These are phyloP conservation scores for Battus philenor DNA, from an alignment of 1,140 invertebrate species.

Conservation along the genomic window DNA sequence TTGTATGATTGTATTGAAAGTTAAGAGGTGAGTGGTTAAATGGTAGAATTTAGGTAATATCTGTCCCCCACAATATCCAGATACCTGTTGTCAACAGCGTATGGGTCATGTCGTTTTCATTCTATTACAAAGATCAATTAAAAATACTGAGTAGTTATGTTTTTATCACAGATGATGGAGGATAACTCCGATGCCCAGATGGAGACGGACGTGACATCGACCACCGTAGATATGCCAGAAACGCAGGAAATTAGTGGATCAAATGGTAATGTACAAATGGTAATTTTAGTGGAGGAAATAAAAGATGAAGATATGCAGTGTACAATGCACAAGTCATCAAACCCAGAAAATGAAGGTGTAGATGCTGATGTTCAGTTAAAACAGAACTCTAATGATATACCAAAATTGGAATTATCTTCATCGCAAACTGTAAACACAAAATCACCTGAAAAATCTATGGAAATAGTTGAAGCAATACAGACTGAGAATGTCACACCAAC, in stretches of 20 bases:
- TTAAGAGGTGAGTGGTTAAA: constrained; percentile 51
- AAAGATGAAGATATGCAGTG: constrained; percentile 32
- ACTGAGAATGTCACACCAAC: background rate
- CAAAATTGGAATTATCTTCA: too few relatives aligned
- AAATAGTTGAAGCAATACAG: too few relatives aligned
- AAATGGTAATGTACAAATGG: constrained; percentile 43
- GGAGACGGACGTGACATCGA: constrained; percentile 61
- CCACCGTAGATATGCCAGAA: constrained; percentile 42
- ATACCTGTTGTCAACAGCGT: constrained; percentile 35
- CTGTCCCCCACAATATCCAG: constrained; percentile 46
- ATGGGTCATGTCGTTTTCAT: constrained; percentile 23
- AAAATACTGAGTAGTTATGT: constrained; percentile 38
- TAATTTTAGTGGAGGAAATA: constrained; percentile 47
- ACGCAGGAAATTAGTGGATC: constrained; percentile 36
- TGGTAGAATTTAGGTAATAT: constrained; percentile 54
- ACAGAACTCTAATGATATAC: background rate
- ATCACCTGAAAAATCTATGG: background rate
- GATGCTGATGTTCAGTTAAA: background rate
- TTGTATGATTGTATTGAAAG: constrained; percentile 68
- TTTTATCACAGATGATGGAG: constrained; percentile 58
- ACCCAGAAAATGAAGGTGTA: constrained; percentile 4
- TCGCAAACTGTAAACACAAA: background rate
- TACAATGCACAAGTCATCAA: constrained; percentile 2
- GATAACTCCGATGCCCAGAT: constrained; percentile 49
- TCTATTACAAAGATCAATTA: constrained; percentile 34